Percentiles rank a stretch among this genome's conserved stretches.
phyloP scores from a whole-genome alignment of 1,140 invertebrate species.

The Cephus cinctus region DNA sequence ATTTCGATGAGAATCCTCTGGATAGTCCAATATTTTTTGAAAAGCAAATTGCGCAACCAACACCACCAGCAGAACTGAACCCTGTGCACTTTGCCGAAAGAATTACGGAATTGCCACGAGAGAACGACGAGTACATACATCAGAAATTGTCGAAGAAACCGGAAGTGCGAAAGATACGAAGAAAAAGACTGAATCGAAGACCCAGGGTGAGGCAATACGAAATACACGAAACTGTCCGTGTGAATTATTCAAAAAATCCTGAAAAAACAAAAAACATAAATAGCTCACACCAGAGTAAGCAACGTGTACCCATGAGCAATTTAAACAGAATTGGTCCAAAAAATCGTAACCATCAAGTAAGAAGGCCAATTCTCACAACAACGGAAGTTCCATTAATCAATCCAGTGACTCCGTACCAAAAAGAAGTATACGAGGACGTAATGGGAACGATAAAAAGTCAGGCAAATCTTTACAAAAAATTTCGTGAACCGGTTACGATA shows the following conservation, averaged over 20 bases:
- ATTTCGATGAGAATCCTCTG: slow-evolving; percentile 70
- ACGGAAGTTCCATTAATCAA: slow-evolving; percentile 1
- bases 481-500: neutral
- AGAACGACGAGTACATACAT: slow-evolving; percentile 29
- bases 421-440: slow-evolving; percentile 49
- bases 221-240: neutral
- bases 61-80: slow-evolving; percentile 34
- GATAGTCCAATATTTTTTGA: slow-evolving; percentile 75
- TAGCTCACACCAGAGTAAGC: neutral
- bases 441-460: slow-evolving; percentile 48
- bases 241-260: neutral
- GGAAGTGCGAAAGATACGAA: slow-evolving; percentile 23
- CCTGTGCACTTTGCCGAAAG: slow-evolving; percentile 28
- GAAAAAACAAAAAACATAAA: neutral
- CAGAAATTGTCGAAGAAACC: slow-evolving; percentile 33
- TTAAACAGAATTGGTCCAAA: neutral
- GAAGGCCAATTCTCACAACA: neutral
- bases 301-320: neutral
- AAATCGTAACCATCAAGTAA: neutral
- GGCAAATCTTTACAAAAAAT: slow-evolving; percentile 13
- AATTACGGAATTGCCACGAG: slow-evolving; percentile 29
- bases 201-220: neutral
- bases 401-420: slow-evolving; percentile 27
- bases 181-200: neutral
- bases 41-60: slow-evolving; percentile 35